These are phyloP conservation scores for Daboia siamensis DNA, from an alignment of 2,113 vertebrate genomes.

Conservation along the genomic window DNA sequence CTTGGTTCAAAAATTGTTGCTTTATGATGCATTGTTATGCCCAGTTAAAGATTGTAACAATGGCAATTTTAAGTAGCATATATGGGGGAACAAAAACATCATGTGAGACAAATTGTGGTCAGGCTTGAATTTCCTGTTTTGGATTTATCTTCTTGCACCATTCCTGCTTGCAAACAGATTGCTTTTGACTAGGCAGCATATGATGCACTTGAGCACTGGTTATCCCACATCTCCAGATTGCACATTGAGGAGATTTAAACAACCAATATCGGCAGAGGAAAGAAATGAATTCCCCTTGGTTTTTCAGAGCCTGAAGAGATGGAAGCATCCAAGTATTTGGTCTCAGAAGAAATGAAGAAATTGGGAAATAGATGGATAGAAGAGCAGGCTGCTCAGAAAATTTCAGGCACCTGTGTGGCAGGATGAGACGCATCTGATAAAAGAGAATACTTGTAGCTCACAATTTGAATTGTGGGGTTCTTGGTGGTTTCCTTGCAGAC, in stretches of 20 bases:
- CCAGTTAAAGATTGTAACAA: not conserved
- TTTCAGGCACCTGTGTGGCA: not conserved
- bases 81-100: not conserved
- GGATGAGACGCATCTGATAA: not conserved
- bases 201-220: not conserved
- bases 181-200: not conserved
- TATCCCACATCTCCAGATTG: not conserved
- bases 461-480: not conserved
- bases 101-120: not conserved
- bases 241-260: not conserved
- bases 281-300: not conserved
- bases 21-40: not conserved
- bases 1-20: not conserved
- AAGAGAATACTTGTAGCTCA: not conserved
- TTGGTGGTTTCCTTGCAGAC: not conserved
- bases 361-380: not conserved
- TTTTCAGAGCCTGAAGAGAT: not conserved
- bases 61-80: not conserved
- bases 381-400: not conserved
- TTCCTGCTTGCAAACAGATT: not conserved
- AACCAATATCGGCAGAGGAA: not conserved
- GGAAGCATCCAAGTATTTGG: not conserved
- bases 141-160: not conserved
- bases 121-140: conserved; percentile 13
- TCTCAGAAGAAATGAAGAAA: not conserved